A percentile compares a stretch with the other conserved stretches of the same genome.
phyloP scores from a whole-genome alignment of 2,113 vertebrate species.

The Crotalus viridis region DNA sequence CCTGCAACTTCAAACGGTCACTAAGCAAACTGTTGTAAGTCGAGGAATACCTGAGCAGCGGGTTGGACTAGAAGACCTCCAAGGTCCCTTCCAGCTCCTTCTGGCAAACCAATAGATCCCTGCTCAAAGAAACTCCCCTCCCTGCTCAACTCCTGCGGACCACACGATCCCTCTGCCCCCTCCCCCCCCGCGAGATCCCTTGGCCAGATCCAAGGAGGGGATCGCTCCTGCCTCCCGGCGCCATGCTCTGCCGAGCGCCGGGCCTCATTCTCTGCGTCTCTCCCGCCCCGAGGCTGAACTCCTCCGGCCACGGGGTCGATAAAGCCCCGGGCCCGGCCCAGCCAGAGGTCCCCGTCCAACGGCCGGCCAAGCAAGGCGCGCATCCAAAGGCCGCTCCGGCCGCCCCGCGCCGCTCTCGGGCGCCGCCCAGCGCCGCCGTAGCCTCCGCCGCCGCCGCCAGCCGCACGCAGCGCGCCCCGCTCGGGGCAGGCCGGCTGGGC shows the following conservation, averaged over 20 bases:
- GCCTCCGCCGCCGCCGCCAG: background rate
- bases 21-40: background rate
- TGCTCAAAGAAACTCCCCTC: background rate
- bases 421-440: constrained; percentile 34
- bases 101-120: background rate
- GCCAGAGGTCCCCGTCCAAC: background rate
- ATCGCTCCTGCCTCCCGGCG: background rate
- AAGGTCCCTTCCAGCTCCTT: background rate
- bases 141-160: background rate
- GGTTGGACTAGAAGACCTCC: background rate
- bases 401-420: constrained; percentile 52
- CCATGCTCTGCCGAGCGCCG: background rate
- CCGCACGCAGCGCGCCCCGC: background rate
- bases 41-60: background rate
- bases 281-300: background rate
- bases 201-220: background rate
- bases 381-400: background rate
- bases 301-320: background rate
- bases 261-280: background rate
- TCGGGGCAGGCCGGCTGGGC: background rate
- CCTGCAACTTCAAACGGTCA: too few species aligned
- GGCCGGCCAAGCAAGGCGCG: background rate
- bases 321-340: background rate
- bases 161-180: background rate
- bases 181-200: background rate